Conservation (phyloP, 2,797 vertebrate genomes). For the Betta splendens region DNA sequence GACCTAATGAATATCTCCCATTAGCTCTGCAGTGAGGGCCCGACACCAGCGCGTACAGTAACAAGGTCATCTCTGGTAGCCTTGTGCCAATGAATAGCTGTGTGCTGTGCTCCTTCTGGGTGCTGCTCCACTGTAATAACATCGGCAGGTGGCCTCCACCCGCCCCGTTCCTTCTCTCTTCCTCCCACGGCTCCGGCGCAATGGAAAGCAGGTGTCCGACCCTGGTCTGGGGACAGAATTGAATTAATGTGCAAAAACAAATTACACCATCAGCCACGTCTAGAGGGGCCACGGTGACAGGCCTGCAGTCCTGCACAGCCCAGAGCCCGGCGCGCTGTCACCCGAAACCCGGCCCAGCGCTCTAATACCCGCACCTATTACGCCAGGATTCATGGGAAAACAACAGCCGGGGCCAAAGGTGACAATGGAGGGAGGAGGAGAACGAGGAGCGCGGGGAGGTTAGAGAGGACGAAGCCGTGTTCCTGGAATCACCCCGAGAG, state of each 20-base stretch:
- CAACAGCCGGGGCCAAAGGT: constrained; percentile 69
- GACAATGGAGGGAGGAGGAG: constrained; percentile 52
- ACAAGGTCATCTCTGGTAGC: constrained; percentile 16
- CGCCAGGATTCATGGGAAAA: constrained; percentile 75
- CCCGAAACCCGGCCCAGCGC: constrained; percentile 63
- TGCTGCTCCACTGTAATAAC: constrained; percentile 76
- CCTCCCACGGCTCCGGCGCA: constrained; percentile 60
- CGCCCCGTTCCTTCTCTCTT: constrained; percentile 35
- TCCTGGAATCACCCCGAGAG: constrained; percentile 57
- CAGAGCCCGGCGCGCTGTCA: constrained; percentile 61
- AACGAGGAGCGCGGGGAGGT: constrained; percentile 39
- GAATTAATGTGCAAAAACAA: constrained; percentile 85
- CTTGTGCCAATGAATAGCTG: constrained; percentile 39
- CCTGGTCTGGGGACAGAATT: constrained; percentile 81
- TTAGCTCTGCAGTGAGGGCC: constrained; percentile 29
- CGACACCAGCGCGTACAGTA: constrained; percentile 18
- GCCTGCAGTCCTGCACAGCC: constrained; percentile 60
- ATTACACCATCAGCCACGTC: constrained; percentile 83
- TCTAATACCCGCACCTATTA: constrained; percentile 77
- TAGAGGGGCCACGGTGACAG: constrained; percentile 75
- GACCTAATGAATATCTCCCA: constrained; percentile 52
- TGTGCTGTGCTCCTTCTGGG: constrained; percentile 47
- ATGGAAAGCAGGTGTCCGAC: constrained; percentile 84
- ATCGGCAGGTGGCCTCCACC: constrained; percentile 77
- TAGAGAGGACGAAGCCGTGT: constrained; percentile 57